A percentile compares a stretch with the other conserved stretches of the same genome.
These are phyloP conservation scores for Plectus sambesii DNA, from an alignment of 1,140 invertebrate species.

Conservation along the genomic window DNA sequence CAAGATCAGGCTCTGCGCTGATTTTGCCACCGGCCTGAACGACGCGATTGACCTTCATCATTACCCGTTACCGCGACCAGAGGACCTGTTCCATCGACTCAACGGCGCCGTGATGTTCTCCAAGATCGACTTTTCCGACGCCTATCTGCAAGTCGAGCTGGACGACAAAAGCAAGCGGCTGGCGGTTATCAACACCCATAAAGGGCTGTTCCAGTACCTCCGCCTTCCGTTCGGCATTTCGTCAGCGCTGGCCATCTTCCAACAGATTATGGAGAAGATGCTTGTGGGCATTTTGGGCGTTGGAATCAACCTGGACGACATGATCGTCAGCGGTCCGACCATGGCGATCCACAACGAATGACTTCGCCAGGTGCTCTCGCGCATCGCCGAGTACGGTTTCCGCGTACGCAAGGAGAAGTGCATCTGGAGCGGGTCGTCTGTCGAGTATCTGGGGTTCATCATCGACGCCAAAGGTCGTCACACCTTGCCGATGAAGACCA, in stretches of 20 bases:
- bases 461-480: constrained; percentile 11
- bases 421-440: neutral
- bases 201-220: constrained; percentile 24
- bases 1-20: constrained; percentile 45
- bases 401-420: constrained; percentile 16
- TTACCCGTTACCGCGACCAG: constrained; percentile 35
- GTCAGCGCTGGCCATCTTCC: constrained; percentile 50
- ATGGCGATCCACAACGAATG: constrained; percentile 5
- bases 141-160: constrained; percentile 29
- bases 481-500: constrained; percentile 11
- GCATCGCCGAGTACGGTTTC: constrained; percentile 12
- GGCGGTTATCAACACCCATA: constrained; percentile 26
- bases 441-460: constrained; percentile 19
- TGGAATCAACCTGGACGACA: constrained; percentile 29
- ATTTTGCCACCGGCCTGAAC: constrained; percentile 43
- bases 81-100: constrained; percentile 34
- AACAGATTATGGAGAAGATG: constrained; percentile 48
- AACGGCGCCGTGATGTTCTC: constrained; percentile 31
- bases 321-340: constrained; percentile 14
- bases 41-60: constrained; percentile 16
- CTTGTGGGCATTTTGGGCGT: constrained; percentile 37
- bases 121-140: constrained; percentile 37
- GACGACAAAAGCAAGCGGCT: constrained; percentile 27
- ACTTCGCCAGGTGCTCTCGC: constrained; percentile 5
- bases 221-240: constrained; percentile 50